phyloP scores from a whole-genome alignment of 1,140 invertebrate species.

The Copidosoma floridanum region DNA sequence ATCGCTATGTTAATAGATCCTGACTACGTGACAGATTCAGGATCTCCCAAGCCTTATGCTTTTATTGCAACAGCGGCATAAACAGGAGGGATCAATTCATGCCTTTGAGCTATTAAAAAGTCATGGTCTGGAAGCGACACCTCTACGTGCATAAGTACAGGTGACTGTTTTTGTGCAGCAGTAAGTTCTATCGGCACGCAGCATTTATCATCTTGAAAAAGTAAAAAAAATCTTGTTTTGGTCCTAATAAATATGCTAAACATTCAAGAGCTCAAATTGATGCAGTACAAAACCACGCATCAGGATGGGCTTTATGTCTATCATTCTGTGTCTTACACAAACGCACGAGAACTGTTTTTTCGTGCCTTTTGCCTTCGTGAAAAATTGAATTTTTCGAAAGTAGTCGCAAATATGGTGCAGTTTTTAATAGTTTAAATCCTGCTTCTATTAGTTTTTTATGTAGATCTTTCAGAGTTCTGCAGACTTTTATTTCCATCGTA shows the following conservation, averaged over 20 bases:
- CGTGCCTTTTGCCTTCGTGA: slow-evolving; percentile 5
- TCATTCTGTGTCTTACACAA: slow-evolving; percentile 3
- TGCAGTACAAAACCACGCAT: slow-evolving; percentile 1
- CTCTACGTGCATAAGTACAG: slow-evolving; percentile 51
- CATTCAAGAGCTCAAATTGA: neutral
- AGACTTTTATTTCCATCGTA: slow-evolving; percentile 19
- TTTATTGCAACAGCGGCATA: slow-evolving; percentile 37
- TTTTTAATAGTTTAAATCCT: slow-evolving; percentile 16
- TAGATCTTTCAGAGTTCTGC: slow-evolving; percentile 25
- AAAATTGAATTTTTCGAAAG: slow-evolving; percentile 7
- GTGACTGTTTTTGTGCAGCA: too few species aligned
- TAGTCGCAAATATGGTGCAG: slow-evolving; percentile 13
- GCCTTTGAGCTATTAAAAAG: slow-evolving; percentile 37
- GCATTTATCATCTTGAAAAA: slow-evolving; percentile 33
- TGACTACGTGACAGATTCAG: slow-evolving; percentile 38
- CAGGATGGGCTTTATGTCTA: neutral
- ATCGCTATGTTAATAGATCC: slow-evolving; percentile 51
- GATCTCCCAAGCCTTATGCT: slow-evolving; percentile 32
- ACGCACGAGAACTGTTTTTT: slow-evolving; percentile 1
- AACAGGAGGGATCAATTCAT: slow-evolving; percentile 42
- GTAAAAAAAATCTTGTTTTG: slow-evolving; percentile 28
- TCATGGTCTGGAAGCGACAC: slow-evolving; percentile 46
- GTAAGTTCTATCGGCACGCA: slow-evolving; percentile 26
- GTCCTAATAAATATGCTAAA: slow-evolving; percentile 29
- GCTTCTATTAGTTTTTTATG: slow-evolving; percentile 1